Evolutionary conservation across 2,113 vertebrate species (phyloP), one percentile per base, ranked within the genome.

Genomic region (Carlito syrichta): DNA sequence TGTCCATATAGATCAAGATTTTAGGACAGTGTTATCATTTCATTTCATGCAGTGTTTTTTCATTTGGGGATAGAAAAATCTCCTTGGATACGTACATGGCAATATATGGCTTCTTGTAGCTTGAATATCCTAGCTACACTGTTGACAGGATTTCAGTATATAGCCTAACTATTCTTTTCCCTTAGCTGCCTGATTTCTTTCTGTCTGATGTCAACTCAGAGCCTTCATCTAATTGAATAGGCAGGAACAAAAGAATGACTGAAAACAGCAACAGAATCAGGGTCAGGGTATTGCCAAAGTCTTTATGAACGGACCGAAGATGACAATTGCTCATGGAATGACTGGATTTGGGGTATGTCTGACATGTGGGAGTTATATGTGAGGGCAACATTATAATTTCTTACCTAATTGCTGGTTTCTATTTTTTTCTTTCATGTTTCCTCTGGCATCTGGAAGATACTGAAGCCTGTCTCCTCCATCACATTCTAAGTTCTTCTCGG

Each of bases 211-310:
- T 0, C 0, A 97, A 8, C 97, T 97, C 82, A 92, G 88, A 94
- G 89, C 62, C 56, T 96, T 97, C 38, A 30, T 91, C 77, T 95
- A 73, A 81, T 95, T 97, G 97, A 45, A 97, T 86, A 97, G 81
- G 40, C 54, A 96, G 89, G 56, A 91, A 86, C 23, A 79, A 71
- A 86, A 97, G 86, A 56, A 13, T 63, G 56, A 3, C 87, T 96
- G 87, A 63, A 69, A 96, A 87, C 73, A 96, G 86, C 30, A 2
- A 10, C 2, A 13, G 62, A 68, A 74, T 88, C 90, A 35, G 43
- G 38, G 32, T 94, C 56, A 92, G 14, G 45, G 56, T 82, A 9
- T 40, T 91, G 45, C 81, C 86, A 40, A 17, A 88, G 89, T 30
- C 40, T 74, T 82, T 7, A 30, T 4, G 60, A 84, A 83, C 58